Conservation (phyloP, 2,888 invertebrate genomes). For the Scaptomyza flava region DNA sequence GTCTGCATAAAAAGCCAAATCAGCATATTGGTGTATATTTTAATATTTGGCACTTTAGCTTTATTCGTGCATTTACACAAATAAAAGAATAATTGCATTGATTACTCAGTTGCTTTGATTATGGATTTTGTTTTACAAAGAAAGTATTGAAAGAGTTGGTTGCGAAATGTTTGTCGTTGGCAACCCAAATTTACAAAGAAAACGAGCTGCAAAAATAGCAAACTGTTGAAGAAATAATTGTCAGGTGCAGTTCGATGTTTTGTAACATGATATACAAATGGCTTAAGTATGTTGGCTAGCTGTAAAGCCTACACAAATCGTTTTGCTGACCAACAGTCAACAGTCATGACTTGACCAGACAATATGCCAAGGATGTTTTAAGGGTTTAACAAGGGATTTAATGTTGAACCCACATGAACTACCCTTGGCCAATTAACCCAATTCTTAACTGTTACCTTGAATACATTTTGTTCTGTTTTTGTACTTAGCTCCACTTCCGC, state of each 20-base stretch:
- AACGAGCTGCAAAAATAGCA: constrained; percentile 26
- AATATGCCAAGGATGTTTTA: constrained; percentile 11
- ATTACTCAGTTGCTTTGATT: constrained; percentile 9
- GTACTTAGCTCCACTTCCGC: constrained; percentile 44
- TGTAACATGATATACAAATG: constrained; percentile 52
- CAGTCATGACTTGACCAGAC: constrained; percentile 12
- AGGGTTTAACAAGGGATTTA: constrained; percentile 1
- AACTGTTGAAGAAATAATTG: constrained; percentile 5
- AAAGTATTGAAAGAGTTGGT: constrained; percentile 25
- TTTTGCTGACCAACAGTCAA: constrained; percentile 40
- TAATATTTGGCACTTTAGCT: constrained; percentile 20
- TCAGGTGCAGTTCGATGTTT: constrained; percentile 9
- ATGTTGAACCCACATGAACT: neutral
- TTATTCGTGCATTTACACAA: neutral
- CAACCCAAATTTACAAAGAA: constrained; percentile 28
- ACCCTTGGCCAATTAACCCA: constrained; percentile 54
- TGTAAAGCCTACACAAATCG: constrained; percentile 15
- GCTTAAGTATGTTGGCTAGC: constrained; percentile 25
- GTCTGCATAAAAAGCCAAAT: neutral
- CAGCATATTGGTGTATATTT: constrained; percentile 23
- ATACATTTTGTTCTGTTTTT: constrained; percentile 9
- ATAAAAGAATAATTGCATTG: constrained; percentile 13
- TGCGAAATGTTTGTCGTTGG: constrained; percentile 55
- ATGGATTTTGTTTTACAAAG: neutral
- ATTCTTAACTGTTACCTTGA: constrained; percentile 47